phyloP scores from a whole-genome alignment of 2,113 vertebrate genomes.

The Silurus glanis region DNA sequence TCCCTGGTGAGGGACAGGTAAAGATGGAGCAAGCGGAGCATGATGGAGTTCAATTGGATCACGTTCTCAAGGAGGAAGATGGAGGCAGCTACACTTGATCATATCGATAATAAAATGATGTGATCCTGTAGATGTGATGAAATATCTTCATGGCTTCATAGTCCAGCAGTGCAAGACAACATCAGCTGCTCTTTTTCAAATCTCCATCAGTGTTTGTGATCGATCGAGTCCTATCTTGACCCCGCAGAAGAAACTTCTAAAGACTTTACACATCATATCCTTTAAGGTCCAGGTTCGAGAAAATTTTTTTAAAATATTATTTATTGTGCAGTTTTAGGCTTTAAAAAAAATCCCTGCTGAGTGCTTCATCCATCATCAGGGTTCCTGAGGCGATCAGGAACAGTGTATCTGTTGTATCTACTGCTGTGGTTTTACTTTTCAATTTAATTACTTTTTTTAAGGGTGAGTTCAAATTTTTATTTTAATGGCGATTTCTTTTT shows the following conservation, averaged over 20 bases:
- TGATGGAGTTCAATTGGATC: constrained; percentile 19
- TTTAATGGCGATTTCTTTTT: not conserved
- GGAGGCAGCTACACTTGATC: constrained; percentile 30
- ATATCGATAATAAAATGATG: not conserved
- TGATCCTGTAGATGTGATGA: not conserved
- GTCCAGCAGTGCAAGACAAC: not conserved
- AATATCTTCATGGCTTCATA: not conserved
- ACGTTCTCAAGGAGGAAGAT: constrained; percentile 38
- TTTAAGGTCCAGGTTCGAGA: not conserved
- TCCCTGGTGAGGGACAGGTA: constrained; percentile 29
- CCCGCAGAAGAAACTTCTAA: not conserved
- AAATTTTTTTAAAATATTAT: not conserved
- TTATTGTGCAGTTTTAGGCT: not conserved
- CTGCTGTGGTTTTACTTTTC: not conserved
- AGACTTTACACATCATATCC: not conserved
- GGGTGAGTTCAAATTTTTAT: not conserved
- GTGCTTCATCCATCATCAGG: not conserved
- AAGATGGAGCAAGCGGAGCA: constrained; percentile 39
- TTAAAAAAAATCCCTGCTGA: not conserved
- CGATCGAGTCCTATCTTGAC: not conserved
- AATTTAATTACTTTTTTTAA: not conserved
- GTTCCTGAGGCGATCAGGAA: not conserved
- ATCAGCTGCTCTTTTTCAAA: not conserved
- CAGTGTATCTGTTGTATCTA: not conserved
- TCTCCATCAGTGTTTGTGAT: not conserved